phyloP scores from a whole-genome alignment of 2,797 vertebrate species.

The Eulemur mongoz region DNA sequence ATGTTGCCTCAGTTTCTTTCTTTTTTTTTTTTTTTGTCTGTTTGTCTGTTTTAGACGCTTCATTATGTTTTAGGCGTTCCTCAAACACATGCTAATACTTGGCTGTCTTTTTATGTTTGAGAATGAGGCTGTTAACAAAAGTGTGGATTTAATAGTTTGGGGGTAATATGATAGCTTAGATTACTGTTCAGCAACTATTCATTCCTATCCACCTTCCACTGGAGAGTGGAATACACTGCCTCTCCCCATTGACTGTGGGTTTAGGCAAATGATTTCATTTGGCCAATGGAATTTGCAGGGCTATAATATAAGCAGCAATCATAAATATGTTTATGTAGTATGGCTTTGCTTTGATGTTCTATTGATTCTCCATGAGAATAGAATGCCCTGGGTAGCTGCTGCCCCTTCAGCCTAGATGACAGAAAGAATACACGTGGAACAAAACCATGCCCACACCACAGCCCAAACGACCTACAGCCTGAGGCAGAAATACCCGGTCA shows the following conservation, averaged over 20 bases:
- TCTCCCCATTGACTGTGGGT: background rate
- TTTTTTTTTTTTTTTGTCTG: background rate
- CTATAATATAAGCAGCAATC: background rate
- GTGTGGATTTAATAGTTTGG: background rate
- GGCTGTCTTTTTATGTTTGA: background rate
- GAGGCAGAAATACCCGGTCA: background rate
- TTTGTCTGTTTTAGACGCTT: background rate
- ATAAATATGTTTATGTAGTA: background rate
- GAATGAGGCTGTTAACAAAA: background rate
- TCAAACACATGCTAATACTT: background rate
- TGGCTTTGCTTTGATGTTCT: background rate
- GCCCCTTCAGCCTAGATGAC: background rate
- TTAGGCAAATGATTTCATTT: background rate
- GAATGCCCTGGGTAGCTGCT: background rate
- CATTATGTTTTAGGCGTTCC: background rate
- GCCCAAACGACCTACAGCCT: background rate
- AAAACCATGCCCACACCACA: background rate
- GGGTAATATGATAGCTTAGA: background rate
- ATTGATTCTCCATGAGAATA: background rate
- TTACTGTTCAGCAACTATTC: background rate
- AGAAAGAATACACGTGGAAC: background rate
- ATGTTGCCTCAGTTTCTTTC: background rate
- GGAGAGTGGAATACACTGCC: background rate
- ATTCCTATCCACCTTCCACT: background rate
- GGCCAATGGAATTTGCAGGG: background rate